Conservation (phyloP, 92 coral and sea anemone species). For the Bergia sp. region DNA sequence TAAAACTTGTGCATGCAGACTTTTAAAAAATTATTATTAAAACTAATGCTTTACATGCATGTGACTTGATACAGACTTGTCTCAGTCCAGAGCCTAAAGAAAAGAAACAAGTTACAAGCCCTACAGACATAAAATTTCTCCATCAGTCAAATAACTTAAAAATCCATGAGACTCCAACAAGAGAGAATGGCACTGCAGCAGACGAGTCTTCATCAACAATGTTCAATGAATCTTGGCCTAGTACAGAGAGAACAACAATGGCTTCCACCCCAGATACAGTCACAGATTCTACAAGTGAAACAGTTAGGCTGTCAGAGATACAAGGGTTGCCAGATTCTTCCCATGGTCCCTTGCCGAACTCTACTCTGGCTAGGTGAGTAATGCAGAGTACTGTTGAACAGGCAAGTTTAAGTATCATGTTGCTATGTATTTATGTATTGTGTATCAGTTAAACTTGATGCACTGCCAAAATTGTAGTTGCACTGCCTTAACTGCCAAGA, state of each 20-base stretch:
- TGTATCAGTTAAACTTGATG: too few species aligned
- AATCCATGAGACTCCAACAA: conserved; percentile 89
- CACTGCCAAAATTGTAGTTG: too few species aligned
- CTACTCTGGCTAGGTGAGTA: conserved; percentile 61
- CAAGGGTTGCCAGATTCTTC: conserved; percentile 46
- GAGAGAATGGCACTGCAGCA: conserved; percentile 86
- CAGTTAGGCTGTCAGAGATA: background rate
- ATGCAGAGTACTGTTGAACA: background rate
- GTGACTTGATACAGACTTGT: conserved; percentile 52
- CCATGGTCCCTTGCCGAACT: conserved; percentile 41
- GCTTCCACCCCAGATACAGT: conserved; percentile 64
- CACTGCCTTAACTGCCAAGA: too few species aligned
- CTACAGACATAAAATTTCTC: conserved; percentile 84
- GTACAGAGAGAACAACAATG: conserved; percentile 78
- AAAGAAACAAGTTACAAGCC: conserved; percentile 57
- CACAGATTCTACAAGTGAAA: conserved; percentile 76
- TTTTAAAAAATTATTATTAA: too few species aligned
- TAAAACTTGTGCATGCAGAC: too few species aligned
- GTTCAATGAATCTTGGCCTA: conserved; percentile 99
- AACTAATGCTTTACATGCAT: too few species aligned
- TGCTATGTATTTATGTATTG: too few species aligned
- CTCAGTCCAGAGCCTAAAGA: conserved; percentile 65
- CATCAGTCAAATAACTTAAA: conserved; percentile 65
- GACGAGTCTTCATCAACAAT: conserved; percentile 83
- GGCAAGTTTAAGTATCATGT: background rate